Evolutionary conservation across 2,113 vertebrate genomes (phyloP), one percentile per base, ranked within the genome.

Genomic region (Cyphomyrus plagiostoma): DNA sequence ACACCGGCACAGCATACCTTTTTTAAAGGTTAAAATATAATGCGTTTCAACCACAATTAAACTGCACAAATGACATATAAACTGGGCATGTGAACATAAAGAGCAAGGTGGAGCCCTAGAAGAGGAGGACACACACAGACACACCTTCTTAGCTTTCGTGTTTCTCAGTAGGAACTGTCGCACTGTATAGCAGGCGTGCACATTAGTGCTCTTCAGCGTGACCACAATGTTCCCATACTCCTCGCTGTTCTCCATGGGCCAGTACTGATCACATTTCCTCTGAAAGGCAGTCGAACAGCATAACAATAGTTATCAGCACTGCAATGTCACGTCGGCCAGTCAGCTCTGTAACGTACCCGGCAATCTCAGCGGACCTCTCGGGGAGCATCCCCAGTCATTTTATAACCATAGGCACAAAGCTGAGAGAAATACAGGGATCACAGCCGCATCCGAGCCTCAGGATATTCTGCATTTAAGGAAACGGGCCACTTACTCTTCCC

Each of bases 211-310:
- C 95, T 97, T 99, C 92, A 99, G 95, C 0, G 97, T 98, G 94
- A 99, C 98, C 23, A 98, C 97, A 0, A 99, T 97, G 95, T 96
- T 97, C 74, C 99, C 99, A 0, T 99, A 99, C 93, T 98, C 97
- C 93, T 99, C 98, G 4, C 96, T 98, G 92, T 97, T 99, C 94
- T 99, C 98, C 0, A 95, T 97, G 0, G 99, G 99, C 99, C 98
- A 99, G 91, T 99, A 99, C 92, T 99, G 99, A 92, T 99, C 99
- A 49, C 99, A 99, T 93, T 99, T 99, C 92, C 99, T 97, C 98
- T 99, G 94, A 52, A 83, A 92, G 86, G 48, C 88, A 77, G 45
- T 42, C 6, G 52, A 88, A 86, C 3, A 70, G 58, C 56, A 84
- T 1, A n/a, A 11, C 87, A 10, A 7, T 46, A 74, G 62, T 48